Evolutionary conservation across 2,888 invertebrate genomes (phyloP).

Genomic region (Apamea monoglypha): DNA sequence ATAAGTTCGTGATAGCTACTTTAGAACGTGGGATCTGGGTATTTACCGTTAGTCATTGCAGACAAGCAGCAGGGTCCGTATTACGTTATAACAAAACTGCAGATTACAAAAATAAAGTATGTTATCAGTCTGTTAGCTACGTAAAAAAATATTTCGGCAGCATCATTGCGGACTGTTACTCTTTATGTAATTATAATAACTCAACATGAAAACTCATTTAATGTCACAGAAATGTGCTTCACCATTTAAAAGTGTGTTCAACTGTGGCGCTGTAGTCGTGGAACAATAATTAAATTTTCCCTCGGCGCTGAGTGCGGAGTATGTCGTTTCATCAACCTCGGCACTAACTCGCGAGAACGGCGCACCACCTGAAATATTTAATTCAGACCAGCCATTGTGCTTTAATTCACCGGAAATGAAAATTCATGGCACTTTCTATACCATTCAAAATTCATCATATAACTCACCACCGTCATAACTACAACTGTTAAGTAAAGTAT

Average conservation of each 20-base stretch:
- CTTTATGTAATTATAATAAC: conserved; percentile 81
- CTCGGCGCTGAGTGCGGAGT: conserved; percentile 82
- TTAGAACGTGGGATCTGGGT: neutral
- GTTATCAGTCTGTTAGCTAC: conserved; percentile 8
- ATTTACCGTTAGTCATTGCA: conserved; percentile 4
- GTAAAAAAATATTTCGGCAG: conserved; percentile 35
- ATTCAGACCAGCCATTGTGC: conserved; percentile 82
- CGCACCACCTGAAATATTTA: conserved; percentile 87
- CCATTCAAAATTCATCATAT: conserved; percentile 49
- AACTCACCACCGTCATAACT: conserved; percentile 33
- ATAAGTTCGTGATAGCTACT: conserved; percentile 46
- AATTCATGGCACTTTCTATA: conserved; percentile 71
- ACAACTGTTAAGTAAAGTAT: conserved; percentile 1
- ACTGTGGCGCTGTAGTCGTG: conserved; percentile 81
- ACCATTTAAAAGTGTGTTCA: conserved; percentile 86
- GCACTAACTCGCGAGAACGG: conserved; percentile 82
- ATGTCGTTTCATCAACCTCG: conserved; percentile 86
- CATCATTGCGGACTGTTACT: conserved; percentile 64
- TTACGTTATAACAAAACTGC: neutral
- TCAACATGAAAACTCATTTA: conserved; percentile 82
- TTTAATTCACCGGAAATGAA: conserved; percentile 84
- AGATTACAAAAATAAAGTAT: neutral
- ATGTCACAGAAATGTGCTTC: conserved; percentile 83
- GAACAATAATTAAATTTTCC: conserved; percentile 89
- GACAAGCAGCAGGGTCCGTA: neutral